Evolutionary conservation across 1,140 invertebrate genomes (phyloP).

Genomic region (Fopius arisanus): DNA sequence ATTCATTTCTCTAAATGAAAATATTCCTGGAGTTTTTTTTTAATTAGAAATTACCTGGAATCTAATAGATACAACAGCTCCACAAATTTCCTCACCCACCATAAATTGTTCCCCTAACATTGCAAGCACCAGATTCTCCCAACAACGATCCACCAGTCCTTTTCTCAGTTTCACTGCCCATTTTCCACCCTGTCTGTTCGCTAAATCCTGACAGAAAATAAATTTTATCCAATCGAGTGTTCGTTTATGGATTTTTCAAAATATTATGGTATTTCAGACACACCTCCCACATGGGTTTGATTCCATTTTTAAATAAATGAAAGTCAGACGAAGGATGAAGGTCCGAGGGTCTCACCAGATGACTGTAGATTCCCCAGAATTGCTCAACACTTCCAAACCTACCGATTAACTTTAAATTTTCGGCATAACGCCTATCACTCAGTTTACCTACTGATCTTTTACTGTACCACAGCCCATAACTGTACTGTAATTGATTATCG

Average conservation of each 20-base stretch:
- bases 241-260: neutral
- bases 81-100: slow-evolving; percentile 98
- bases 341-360: slow-evolving; percentile 87
- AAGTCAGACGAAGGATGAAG: slow-evolving; percentile 92
- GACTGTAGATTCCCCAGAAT: slow-evolving; percentile 95
- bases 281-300: slow-evolving; percentile 98
- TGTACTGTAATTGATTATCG: slow-evolving; percentile 88
- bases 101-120: slow-evolving; percentile 99
- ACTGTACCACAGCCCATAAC: slow-evolving; percentile 91
- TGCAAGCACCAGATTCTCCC: slow-evolving; percentile 98
- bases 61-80: slow-evolving; percentile 93
- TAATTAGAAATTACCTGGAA: slow-evolving; percentile 74
- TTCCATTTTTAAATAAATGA: slow-evolving; percentile 97
- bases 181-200: slow-evolving; percentile 95
- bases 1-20: neutral
- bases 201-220: slow-evolving; percentile 74
- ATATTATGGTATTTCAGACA: slow-evolving; percentile 39
- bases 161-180: slow-evolving; percentile 96
- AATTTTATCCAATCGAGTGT: neutral
- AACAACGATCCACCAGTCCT: slow-evolving; percentile 93
- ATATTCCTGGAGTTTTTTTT: neutral
- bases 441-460: slow-evolving; percentile 75
- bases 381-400: slow-evolving; percentile 92
- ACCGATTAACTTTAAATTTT: slow-evolving; percentile 79
- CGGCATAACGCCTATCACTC: slow-evolving; percentile 73